Conservation (phyloP, 1,140 invertebrate species). For the Rhynchophorus ferrugineus region DNA sequence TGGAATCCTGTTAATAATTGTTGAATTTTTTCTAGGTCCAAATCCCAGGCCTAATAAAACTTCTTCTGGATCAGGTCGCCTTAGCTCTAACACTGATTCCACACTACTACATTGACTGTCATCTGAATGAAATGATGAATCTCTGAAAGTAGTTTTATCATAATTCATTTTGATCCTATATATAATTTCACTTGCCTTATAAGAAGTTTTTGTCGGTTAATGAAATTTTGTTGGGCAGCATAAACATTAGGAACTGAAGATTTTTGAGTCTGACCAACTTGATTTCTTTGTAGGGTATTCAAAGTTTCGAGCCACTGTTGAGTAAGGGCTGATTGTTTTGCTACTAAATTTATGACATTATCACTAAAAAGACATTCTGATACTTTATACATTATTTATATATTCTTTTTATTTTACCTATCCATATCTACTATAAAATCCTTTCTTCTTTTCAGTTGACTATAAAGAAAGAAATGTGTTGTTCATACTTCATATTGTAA, state of each 20-base stretch:
- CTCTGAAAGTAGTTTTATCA: conserved; percentile 40
- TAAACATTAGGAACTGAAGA: conserved; percentile 8
- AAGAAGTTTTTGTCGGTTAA: conserved; percentile 15
- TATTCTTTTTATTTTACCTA: too few relatives aligned
- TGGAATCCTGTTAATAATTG: conserved; percentile 57
- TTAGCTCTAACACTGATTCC: conserved; percentile 62
- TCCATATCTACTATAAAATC: too few relatives aligned
- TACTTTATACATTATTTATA: too few relatives aligned
- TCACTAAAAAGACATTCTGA: conserved; percentile 9
- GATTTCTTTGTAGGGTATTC: conserved; percentile 6
- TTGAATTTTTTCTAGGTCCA: conserved; percentile 49
- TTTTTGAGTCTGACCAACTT: conserved; percentile 9
- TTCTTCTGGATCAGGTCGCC: conserved; percentile 67
- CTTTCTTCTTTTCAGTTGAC: too few relatives aligned
- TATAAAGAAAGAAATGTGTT: too few relatives aligned
- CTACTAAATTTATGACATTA: too few relatives aligned
- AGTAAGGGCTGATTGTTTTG: conserved; percentile 5
- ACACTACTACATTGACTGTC: conserved; percentile 65
- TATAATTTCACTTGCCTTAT: conserved; percentile 9
- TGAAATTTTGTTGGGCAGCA: conserved; percentile 8
- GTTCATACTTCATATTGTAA: too few relatives aligned
- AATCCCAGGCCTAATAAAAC: conserved; percentile 64
- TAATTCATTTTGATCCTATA: not conserved
- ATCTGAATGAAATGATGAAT: conserved; percentile 60
- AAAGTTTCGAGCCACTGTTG: conserved; percentile 18